Conservation (phyloP, 2,113 vertebrate genomes). For the Chloropsis hardwickii region DNA sequence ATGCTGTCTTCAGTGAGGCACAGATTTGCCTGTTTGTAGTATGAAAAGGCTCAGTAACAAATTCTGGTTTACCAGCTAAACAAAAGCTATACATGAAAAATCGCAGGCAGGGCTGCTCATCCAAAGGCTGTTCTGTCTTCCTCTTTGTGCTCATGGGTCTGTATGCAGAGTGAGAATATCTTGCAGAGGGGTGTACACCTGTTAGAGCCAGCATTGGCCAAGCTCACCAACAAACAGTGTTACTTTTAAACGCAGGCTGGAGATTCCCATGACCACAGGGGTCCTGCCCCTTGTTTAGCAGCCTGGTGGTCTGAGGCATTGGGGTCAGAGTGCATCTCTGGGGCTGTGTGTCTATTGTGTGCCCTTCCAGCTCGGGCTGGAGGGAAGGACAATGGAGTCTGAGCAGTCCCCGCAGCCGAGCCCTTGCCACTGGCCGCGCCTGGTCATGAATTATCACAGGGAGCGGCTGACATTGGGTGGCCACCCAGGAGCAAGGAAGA, state of each 20-base stretch:
- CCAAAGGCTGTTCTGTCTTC: not conserved
- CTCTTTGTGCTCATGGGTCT: accelerated
- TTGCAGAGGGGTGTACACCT: not conserved
- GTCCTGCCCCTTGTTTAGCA: slow-evolving; percentile 62
- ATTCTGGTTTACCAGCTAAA: not conserved
- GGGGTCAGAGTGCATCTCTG: slow-evolving; percentile 63
- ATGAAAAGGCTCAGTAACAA: not conserved
- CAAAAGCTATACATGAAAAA: not conserved
- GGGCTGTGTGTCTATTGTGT: slow-evolving; percentile 42
- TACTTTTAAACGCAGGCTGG: not conserved
- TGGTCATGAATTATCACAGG: slow-evolving; percentile 37
- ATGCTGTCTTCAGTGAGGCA: not conserved
- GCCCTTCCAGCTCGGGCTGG: not conserved
- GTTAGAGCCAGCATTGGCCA: not conserved
- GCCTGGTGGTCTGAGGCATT: slow-evolving; percentile 44
- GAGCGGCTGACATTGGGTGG: not conserved
- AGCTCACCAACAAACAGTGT: not conserved
- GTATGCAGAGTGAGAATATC: not conserved
- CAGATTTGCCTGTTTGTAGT: not conserved
- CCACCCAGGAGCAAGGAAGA: slow-evolving; percentile 8
- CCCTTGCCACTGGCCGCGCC: not conserved
- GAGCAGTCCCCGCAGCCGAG: not conserved
- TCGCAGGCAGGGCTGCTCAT: not conserved
- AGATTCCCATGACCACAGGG: slow-evolving; percentile 59
- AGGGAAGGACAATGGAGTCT: slow-evolving; percentile 40